phyloP scores from a whole-genome alignment of 1,140 invertebrate genomes.

The Mercenaria mercenaria region DNA sequence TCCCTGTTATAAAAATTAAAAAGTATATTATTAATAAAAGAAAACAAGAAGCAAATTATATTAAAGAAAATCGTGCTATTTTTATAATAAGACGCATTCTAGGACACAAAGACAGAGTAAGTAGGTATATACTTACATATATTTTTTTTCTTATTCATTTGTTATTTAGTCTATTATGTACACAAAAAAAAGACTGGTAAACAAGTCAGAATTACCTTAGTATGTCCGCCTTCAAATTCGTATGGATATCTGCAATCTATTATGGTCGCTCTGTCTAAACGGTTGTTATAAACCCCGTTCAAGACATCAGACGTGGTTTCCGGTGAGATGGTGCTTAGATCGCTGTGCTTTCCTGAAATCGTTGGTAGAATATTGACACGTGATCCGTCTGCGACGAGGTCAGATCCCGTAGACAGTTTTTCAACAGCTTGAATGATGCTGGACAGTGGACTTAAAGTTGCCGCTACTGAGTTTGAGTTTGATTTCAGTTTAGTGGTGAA shows the following conservation, averaged over 20 bases:
- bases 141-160: not conserved
- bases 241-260: slow-evolving; percentile 94
- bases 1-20: slow-evolving; percentile 85
- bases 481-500: too few species aligned
- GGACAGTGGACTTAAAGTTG: not conserved
- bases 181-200: not conserved
- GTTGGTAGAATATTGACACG: slow-evolving; percentile 24
- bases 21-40: not conserved
- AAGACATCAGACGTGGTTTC: slow-evolving; percentile 73
- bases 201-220: slow-evolving; percentile 85
- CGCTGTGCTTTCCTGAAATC: slow-evolving; percentile 47
- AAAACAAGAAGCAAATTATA: not conserved
- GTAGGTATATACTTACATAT: not conserved
- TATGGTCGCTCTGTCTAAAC: slow-evolving; percentile 76
- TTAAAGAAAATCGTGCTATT: not conserved
- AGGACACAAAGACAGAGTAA: not conserved
- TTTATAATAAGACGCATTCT: not conserved
- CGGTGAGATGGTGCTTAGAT: slow-evolving; percentile 35
- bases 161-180: not conserved
- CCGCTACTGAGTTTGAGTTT: not conserved
- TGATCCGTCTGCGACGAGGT: slow-evolving; percentile 10
- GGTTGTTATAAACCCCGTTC: slow-evolving; percentile 68
- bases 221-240: slow-evolving; percentile 98
- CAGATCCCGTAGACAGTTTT: slow-evolving; percentile 24
- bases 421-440: slow-evolving; percentile 35